Evolutionary conservation across 2,797 vertebrate species (phyloP).

Genomic region (Eulemur albifrons): DNA sequence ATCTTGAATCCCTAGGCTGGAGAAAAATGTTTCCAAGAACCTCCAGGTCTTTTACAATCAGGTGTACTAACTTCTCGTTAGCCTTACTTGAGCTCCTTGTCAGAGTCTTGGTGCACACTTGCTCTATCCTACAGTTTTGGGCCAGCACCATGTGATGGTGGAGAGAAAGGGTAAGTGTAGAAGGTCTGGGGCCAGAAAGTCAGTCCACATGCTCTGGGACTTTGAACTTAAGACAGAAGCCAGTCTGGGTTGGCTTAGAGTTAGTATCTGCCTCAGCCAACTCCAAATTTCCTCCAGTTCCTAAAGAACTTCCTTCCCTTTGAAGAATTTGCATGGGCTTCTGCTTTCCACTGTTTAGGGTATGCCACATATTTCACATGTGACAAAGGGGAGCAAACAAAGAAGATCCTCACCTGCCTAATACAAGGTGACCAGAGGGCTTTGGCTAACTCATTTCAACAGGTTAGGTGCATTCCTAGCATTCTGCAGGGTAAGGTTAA

Average conservation of each 20-base stretch:
- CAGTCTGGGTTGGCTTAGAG: neutral
- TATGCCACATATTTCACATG: neutral
- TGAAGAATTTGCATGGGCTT: neutral
- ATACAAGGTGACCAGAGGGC: neutral
- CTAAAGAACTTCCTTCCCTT: neutral
- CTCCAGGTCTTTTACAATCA: neutral
- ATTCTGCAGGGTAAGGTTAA: neutral
- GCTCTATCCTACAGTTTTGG: neutral
- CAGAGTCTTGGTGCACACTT: neutral
- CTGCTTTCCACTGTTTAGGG: neutral
- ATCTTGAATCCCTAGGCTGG: neutral
- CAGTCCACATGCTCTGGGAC: neutral
- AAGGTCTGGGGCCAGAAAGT: neutral
- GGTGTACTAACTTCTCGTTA: neutral
- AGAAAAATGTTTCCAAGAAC: neutral
- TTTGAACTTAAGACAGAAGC: constrained; percentile 5
- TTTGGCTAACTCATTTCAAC: neutral
- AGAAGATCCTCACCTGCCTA: neutral
- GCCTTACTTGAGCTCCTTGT: neutral
- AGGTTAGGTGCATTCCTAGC: neutral
- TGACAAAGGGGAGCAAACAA: neutral
- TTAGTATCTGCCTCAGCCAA: neutral
- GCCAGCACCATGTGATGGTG: neutral
- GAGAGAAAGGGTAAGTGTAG: neutral
- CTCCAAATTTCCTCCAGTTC: neutral